A percentile compares a stretch with the other conserved stretches of the same genome.
phyloP scores from a whole-genome alignment of 2,888 invertebrate species.

The Sesia apiformis region DNA sequence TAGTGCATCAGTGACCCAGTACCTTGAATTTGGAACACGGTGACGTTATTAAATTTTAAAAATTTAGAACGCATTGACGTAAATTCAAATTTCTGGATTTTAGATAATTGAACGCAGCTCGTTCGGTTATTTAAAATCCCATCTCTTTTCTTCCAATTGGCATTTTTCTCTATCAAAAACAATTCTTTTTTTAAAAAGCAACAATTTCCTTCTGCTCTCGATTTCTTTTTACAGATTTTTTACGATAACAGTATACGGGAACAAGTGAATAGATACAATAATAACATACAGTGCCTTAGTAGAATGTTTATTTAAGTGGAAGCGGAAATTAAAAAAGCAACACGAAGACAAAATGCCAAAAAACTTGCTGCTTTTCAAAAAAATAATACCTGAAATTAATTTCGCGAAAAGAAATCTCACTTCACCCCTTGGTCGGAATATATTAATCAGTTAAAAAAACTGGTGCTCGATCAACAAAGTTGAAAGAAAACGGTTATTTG shows the following conservation, averaged over 20 bases:
- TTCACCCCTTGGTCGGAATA: constrained; percentile 54
- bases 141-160: constrained; percentile 1
- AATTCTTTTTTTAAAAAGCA: constrained; percentile 26
- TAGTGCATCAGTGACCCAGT: constrained; percentile 32
- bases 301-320: constrained; percentile 48
- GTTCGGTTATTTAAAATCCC: constrained; percentile 54
- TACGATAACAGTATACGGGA: constrained; percentile 50
- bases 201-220: constrained; percentile 50
- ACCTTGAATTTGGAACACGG: constrained; percentile 39
- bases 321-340: constrained; percentile 40
- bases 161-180: constrained; percentile 15
- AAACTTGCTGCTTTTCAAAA: constrained; percentile 65
- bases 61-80: constrained; percentile 34
- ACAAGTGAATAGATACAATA: constrained; percentile 45
- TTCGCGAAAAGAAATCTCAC: constrained; percentile 67
- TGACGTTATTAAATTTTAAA: constrained; percentile 21
- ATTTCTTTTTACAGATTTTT: constrained; percentile 66
- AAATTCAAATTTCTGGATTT: constrained; percentile 43
- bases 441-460: constrained; percentile 58
- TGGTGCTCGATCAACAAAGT: constrained; percentile 56
- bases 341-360: constrained; percentile 73
- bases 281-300: constrained; percentile 61
- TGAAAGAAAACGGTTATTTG: constrained; percentile 32
- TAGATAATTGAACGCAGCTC: constrained; percentile 41
- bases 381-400: constrained; percentile 65